Evolutionary conservation across 2,113 vertebrate genomes (phyloP).

Genomic region (Paraplagusia blochii): DNA sequence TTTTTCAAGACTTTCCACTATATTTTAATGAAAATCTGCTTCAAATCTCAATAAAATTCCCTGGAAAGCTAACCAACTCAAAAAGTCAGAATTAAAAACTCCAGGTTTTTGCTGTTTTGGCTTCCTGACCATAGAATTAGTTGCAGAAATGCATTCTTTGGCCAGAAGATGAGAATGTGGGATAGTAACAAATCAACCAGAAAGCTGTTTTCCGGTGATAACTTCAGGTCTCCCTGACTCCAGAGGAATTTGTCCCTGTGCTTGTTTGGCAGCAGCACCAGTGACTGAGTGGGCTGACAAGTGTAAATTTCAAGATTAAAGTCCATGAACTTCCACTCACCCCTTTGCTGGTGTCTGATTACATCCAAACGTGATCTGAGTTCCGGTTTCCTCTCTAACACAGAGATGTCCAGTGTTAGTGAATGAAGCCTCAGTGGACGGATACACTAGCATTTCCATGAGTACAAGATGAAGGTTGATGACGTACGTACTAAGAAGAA

Average conservation of each 20-base stretch:
- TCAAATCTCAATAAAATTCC: background rate
- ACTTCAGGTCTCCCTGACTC: constrained; percentile 25
- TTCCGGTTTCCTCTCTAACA: background rate
- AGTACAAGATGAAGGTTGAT: too few relatives aligned
- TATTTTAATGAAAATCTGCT: too few relatives aligned
- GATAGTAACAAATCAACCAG: constrained; percentile 12
- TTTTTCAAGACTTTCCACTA: too few relatives aligned
- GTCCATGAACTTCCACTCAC: background rate
- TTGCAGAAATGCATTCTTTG: background rate
- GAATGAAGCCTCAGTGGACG: too few relatives aligned
- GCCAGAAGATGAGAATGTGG: constrained; percentile 6
- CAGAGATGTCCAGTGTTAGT: background rate
- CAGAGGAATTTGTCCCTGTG: constrained; percentile 18
- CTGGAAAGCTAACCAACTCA: too few relatives aligned
- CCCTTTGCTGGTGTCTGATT: too few relatives aligned
- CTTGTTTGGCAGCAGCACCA: constrained; percentile 1
- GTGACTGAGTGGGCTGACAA: constrained; percentile 3
- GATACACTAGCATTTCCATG: too few relatives aligned
- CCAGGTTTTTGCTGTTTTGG: background rate
- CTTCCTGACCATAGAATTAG: background rate
- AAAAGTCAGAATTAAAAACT: background rate
- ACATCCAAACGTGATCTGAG: background rate
- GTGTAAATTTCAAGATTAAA: background rate
- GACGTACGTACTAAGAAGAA: too few relatives aligned
- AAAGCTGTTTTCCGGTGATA: constrained; percentile 29